Evolutionary conservation across 2,888 invertebrate species (phyloP).

Genomic region (Pristionchus mayeri): DNA sequence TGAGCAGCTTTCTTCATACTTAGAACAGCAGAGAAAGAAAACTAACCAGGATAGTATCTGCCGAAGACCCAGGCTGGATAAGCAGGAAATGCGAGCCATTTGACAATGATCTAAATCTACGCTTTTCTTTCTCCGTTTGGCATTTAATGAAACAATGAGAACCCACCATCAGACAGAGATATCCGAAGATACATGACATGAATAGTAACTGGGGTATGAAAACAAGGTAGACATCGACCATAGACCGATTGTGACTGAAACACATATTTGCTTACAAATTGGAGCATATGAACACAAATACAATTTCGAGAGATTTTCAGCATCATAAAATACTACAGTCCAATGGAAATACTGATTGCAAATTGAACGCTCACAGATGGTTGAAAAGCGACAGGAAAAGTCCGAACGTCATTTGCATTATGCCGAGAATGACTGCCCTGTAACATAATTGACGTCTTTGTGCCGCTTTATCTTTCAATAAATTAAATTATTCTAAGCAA

Average conservation of each 20-base stretch:
- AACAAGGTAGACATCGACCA: conserved; percentile 88
- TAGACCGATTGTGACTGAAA: conserved; percentile 79
- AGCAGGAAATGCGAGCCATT: conserved; percentile 83
- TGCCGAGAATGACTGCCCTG: conserved; percentile 72
- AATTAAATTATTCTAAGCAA: too few species aligned
- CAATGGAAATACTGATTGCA: too few species aligned
- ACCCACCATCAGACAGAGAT: conserved; percentile 83
- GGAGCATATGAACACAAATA: neutral
- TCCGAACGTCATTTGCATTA: conserved; percentile 75
- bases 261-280: neutral
- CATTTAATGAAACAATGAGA: conserved; percentile 79
- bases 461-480: too few species aligned
- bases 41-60: conserved; percentile 66
- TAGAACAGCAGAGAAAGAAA: conserved; percentile 2
- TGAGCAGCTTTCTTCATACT: too few species aligned
- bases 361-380: conserved; percentile 70
- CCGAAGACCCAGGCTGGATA: conserved; percentile 63
- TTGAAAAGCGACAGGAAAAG: conserved; percentile 70
- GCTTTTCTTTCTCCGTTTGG: too few species aligned
- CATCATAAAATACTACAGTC: neutral
- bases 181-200: conserved; percentile 90
- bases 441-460: neutral
- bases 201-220: conserved; percentile 96
- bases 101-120: conserved; percentile 89
- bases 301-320: neutral